Percentiles rank a stretch among this genome's conserved stretches.
Conservation (phyloP, 2,113 vertebrate genomes). For the Tiliqua scincoides region DNA sequence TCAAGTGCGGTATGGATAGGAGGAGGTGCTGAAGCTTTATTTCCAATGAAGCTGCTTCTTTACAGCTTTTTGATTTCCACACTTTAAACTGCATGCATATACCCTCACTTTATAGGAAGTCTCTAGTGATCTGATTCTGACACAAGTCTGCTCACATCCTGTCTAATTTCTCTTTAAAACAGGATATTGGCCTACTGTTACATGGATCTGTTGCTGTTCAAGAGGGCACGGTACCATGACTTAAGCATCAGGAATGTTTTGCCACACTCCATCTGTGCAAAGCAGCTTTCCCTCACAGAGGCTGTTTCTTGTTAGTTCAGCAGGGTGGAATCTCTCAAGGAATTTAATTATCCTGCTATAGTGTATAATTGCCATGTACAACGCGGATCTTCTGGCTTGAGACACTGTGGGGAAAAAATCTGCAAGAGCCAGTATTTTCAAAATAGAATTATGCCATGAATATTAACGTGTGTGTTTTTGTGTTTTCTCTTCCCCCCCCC, state of each 20-base stretch:
- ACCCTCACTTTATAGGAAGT: neutral
- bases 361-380: slow-evolving; percentile 10
- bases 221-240: accelerated
- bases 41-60: neutral
- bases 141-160: neutral
- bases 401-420: neutral
- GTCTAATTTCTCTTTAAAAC: neutral
- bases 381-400: slow-evolving; percentile 5
- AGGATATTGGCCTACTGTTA: neutral
- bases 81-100: neutral
- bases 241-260: slow-evolving; percentile 22
- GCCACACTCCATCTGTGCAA: neutral
- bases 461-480: neutral
- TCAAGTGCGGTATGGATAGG: neutral
- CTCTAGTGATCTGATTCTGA: neutral
- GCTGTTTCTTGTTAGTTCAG: neutral
- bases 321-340: neutral
- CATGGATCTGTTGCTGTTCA: neutral
- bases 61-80: neutral
- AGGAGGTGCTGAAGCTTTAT: neutral
- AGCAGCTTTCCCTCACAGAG: neutral
- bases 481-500: neutral
- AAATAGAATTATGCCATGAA: slow-evolving; percentile 23
- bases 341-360: slow-evolving; percentile 12
- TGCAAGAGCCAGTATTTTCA: neutral